phyloP scores from a whole-genome alignment of 2,888 invertebrate genomes.

The Ptychoptera contaminata region DNA sequence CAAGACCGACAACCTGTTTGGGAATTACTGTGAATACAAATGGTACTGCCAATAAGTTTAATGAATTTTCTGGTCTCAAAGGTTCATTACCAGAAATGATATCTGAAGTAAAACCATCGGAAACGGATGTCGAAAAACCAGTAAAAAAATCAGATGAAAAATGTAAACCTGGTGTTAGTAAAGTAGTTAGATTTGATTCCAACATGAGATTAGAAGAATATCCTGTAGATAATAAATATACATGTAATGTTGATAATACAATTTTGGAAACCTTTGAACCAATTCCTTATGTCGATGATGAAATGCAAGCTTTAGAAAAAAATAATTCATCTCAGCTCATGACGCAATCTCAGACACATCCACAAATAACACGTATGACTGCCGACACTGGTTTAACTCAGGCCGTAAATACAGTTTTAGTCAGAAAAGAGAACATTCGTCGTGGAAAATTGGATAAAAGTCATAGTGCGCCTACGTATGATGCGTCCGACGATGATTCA shows the following conservation, averaged over 20 bases:
- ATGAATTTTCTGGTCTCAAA: slow-evolving; percentile 11
- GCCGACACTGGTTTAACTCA: slow-evolving; percentile 12
- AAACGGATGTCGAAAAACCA: slow-evolving; percentile 8
- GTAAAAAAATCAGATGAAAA: slow-evolving; percentile 12
- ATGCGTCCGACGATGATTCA: slow-evolving; percentile 34
- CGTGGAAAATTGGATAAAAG: slow-evolving; percentile 57
- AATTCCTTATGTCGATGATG: slow-evolving; percentile 30
- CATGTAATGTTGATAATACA: slow-evolving; percentile 27
- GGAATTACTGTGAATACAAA: slow-evolving; percentile 28
- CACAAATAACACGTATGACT: neutral
- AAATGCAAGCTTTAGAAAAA: slow-evolving; percentile 11
- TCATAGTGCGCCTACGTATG: slow-evolving; percentile 70
- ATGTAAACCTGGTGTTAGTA: slow-evolving; percentile 28
- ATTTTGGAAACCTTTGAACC: slow-evolving; percentile 30
- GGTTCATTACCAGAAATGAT: slow-evolving; percentile 11
- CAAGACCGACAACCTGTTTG: slow-evolving; percentile 50
- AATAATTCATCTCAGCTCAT: slow-evolving; percentile 7
- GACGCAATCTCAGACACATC: neutral
- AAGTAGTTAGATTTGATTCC: slow-evolving; percentile 30
- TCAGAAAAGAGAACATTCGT: slow-evolving; percentile 10
- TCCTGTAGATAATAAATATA: slow-evolving; percentile 23
- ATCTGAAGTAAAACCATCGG: slow-evolving; percentile 6
- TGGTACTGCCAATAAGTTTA: slow-evolving; percentile 14
- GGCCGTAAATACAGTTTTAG: slow-evolving; percentile 20
- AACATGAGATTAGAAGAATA: slow-evolving; percentile 28